Conservation (phyloP, 1,140 invertebrate species). For the Cecropterus lyciades region DNA sequence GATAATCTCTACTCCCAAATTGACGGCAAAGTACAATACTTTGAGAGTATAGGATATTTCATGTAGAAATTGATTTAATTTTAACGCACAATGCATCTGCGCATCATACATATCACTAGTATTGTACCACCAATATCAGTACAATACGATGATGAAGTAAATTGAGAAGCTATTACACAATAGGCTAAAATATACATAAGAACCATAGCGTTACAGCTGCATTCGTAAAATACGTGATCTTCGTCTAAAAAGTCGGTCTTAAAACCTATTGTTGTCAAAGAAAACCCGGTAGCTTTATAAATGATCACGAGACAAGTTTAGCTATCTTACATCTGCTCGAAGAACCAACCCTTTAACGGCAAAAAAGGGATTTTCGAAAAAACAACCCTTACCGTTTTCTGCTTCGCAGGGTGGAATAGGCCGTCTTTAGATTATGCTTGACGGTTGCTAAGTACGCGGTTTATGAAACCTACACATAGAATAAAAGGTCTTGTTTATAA, state of each 20-base stretch:
- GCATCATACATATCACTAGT: too few species aligned
- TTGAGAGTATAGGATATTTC: too few species aligned
- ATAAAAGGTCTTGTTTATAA: too few species aligned
- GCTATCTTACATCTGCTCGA: constrained; percentile 62
- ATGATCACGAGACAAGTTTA: constrained; percentile 59
- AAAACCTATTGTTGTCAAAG: constrained; percentile 46
- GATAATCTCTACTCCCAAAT: too few species aligned
- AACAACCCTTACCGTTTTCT: constrained; percentile 53
- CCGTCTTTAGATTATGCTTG: constrained; percentile 11
- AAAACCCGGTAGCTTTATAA: constrained; percentile 43
- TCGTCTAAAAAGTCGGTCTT: constrained; percentile 45
- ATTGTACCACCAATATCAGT: too few species aligned
- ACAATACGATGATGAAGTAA: too few species aligned
- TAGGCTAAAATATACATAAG: too few species aligned
- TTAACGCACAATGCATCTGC: too few species aligned
- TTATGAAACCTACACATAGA: too few species aligned
- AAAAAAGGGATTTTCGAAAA: constrained; percentile 61
- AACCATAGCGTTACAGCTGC: constrained; percentile 4
- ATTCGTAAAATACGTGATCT: constrained; percentile 46
- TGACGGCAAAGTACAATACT: too few species aligned
- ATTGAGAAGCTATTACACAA: too few species aligned
- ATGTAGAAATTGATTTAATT: too few species aligned
- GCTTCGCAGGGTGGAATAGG: constrained; percentile 35
- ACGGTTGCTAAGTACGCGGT: constrained; percentile 19
- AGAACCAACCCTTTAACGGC: constrained; percentile 53